Percentiles rank a stretch among this genome's conserved stretches.
Evolutionary conservation across 2,113 vertebrate genomes (phyloP).

Genomic region (Saimiri boliviensis): DNA sequence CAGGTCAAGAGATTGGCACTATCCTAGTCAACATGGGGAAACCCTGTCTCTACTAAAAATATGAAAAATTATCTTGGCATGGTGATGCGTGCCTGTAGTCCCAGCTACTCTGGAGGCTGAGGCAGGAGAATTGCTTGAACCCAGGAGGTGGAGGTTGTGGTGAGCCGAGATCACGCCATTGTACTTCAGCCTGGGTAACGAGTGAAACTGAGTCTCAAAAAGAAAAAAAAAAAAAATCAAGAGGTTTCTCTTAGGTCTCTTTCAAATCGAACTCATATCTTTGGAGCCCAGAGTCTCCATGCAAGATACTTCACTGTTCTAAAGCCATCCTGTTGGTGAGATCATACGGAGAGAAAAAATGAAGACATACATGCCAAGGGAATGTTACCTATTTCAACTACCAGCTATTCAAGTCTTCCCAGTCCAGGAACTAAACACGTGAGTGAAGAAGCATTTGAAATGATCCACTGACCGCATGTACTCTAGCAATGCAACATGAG

Average conservation of each 20-base stretch:
- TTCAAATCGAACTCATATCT: neutral
- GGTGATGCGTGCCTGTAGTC: accelerated
- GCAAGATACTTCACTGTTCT: neutral
- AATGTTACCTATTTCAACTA: neutral
- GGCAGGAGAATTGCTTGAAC: too few species aligned
- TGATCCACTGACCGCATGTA: neutral
- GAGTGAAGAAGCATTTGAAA: neutral
- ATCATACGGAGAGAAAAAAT: neutral
- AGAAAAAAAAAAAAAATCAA: neutral
- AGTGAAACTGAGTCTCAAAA: too few species aligned
- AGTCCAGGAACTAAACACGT: neutral
- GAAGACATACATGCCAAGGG: neutral
- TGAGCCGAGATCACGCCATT: too few species aligned
- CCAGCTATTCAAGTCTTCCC: neutral
- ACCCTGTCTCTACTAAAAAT: too few species aligned
- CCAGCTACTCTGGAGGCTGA: too few species aligned
- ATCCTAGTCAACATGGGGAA: too few species aligned
- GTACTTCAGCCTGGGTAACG: too few species aligned
- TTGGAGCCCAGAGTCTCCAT: neutral
- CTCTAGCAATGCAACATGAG: neutral
- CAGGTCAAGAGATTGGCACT: too few species aligned
- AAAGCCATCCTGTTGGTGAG: neutral
- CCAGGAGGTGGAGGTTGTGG: too few species aligned
- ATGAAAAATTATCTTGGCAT: too few species aligned
- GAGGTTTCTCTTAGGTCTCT: neutral